Evolutionary conservation across 2,797 vertebrate genomes (phyloP).

Genomic region (Pampus argenteus): DNA sequence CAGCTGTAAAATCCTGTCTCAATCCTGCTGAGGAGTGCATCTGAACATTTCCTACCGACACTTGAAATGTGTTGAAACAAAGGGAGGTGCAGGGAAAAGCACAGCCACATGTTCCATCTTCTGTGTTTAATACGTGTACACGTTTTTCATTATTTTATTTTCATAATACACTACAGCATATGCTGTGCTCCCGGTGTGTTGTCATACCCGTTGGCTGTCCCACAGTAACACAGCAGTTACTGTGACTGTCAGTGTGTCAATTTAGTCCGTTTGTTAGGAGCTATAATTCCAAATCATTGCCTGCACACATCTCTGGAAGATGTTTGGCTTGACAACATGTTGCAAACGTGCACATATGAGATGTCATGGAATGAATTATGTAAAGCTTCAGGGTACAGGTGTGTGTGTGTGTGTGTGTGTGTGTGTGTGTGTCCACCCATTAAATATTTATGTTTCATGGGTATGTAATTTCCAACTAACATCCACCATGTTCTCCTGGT

Average conservation of each 20-base stretch:
- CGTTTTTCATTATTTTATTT: neutral
- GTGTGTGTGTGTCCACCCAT: neutral
- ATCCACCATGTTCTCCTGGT: neutral
- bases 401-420: slow-evolving; percentile 6
- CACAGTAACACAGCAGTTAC: neutral
- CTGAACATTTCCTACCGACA: too few species aligned
- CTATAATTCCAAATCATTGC: neutral
- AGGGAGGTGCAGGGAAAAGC: too few species aligned
- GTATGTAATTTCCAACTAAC: slow-evolving; percentile 2
- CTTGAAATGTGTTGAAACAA: too few species aligned
- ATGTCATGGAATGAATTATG: neutral
- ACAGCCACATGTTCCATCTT: too few species aligned
- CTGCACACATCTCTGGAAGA: neutral
- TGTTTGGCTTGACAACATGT: neutral
- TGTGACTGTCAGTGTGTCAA: neutral
- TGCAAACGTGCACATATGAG: neutral
- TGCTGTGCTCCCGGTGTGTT: neutral
- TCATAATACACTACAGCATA: neutral
- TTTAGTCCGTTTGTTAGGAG: neutral
- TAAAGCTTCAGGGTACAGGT: slow-evolving; percentile 13
- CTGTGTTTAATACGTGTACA: too few species aligned
- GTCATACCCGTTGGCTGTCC: neutral
- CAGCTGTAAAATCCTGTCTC: neutral
- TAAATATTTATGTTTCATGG: slow-evolving; percentile 15
- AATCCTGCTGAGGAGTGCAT: too few species aligned